Conservation (phyloP, 2,888 invertebrate genomes). For the Sturmia bella region DNA sequence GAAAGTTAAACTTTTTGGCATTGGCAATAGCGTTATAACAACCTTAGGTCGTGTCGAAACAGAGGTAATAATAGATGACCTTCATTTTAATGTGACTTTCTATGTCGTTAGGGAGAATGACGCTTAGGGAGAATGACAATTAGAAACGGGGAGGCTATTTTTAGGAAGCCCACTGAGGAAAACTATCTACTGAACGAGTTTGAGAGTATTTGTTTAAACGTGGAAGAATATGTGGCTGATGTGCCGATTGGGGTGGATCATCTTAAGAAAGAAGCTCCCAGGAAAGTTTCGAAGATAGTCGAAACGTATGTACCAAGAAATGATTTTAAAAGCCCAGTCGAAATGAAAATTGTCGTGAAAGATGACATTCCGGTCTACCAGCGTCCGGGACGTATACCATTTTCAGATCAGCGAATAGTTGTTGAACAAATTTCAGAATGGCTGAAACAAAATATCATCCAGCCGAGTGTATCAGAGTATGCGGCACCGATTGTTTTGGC, state of each 20-base stretch:
- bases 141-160: slow-evolving; percentile 5
- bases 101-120: slow-evolving; percentile 25
- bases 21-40: neutral
- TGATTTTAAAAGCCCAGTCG: neutral
- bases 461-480: slow-evolving; percentile 54
- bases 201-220: slow-evolving; percentile 16
- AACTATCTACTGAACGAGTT: slow-evolving; percentile 8
- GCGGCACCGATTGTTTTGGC: slow-evolving; percentile 59
- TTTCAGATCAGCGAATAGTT: slow-evolving; percentile 31
- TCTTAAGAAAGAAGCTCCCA: neutral
- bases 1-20: slow-evolving; percentile 2
- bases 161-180: neutral
- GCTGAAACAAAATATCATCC: slow-evolving; percentile 61
- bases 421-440: slow-evolving; percentile 56
- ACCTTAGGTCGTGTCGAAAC: slow-evolving; percentile 5
- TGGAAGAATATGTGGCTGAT: neutral
- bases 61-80: neutral
- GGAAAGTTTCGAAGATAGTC: slow-evolving; percentile 4
- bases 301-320: slow-evolving; percentile 4
- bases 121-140: slow-evolving; percentile 7
- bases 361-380: slow-evolving; percentile 59
- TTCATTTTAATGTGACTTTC: slow-evolving; percentile 2
- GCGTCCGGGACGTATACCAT: slow-evolving; percentile 30
- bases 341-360: slow-evolving; percentile 40
- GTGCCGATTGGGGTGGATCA: slow-evolving; percentile 37